Evolutionary conservation across 2,888 invertebrate species (phyloP).

Genomic region (Neria commutata): DNA sequence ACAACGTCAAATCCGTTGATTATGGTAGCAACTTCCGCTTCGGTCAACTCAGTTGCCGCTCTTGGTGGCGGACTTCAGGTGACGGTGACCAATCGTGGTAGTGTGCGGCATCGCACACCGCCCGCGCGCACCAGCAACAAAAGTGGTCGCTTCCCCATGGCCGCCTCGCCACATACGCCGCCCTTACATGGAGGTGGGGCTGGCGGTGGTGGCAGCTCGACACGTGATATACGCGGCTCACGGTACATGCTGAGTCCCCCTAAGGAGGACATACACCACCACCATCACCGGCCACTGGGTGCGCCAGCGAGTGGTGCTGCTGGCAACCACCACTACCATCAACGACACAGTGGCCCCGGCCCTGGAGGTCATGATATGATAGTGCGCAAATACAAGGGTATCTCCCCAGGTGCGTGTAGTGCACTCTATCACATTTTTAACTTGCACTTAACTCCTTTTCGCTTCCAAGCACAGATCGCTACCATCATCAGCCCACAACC

Average conservation of each 20-base stretch:
- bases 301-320: slow-evolving; percentile 12
- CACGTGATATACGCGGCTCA: slow-evolving; percentile 43
- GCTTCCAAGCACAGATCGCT: slow-evolving; percentile 43
- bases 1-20: neutral
- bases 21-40: neutral
- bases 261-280: slow-evolving; percentile 42
- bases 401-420: slow-evolving; percentile 55
- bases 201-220: slow-evolving; percentile 20
- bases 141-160: slow-evolving; percentile 42
- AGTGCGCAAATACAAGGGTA: slow-evolving; percentile 47
- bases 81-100: slow-evolving; percentile 50
- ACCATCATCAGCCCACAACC: slow-evolving; percentile 56
- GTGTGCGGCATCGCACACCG: slow-evolving; percentile 48
- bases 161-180: slow-evolving; percentile 60
- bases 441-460: neutral
- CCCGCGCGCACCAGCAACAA: slow-evolving; percentile 40
- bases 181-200: slow-evolving; percentile 45
- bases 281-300: slow-evolving; percentile 31
- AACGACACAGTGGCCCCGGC: slow-evolving; percentile 43
- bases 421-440: neutral
- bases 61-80: slow-evolving; percentile 46
- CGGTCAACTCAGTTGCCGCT: slow-evolving; percentile 15
- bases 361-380: no score
- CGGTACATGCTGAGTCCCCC: slow-evolving; percentile 49
- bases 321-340: slow-evolving; percentile 48